Evolutionary conservation across 2,888 invertebrate genomes (phyloP), one percentile per base, ranked within the genome.

Genomic region (Standfussiana lucernea): DNA sequence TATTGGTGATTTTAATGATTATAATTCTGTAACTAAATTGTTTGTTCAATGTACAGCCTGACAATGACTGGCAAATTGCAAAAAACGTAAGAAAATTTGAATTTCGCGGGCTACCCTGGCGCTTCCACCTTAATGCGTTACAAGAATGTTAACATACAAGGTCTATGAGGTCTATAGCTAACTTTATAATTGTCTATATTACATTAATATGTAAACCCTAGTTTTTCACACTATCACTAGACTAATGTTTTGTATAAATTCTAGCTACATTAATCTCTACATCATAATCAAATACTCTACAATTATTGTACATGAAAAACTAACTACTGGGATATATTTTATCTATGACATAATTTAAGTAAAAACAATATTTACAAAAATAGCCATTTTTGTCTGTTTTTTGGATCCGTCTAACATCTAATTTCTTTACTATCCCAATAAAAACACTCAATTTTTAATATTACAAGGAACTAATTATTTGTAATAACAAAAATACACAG

Each of bases 251-350:
- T 96, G 96, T 96, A 96, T 96, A 96, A 96, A 96, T 94, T 96
- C 96, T 96, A 96, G 93, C 94, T 96, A 95, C 86, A 89, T 90
- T 91, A 90, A 89, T 90, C 85, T 91, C 94, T 95, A 95, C 94
- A 87, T 92, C 91, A 92, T 94, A 94, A 91, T 94, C 93, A 93
- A 94, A 92, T 95, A 95, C 88, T 95, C 96, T 96, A 96, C 95
- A 95, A 94, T 96, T 95, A 96, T 95, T 96, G 95, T 96, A 96
- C 96, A 96, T 95, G 95, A 93, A 94, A 94, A 96, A 94, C 96
- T 96, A 96, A 90, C 96, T 95, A 96, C 93, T 93, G 95, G 95
- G 93, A 93, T 93, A 95, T 95, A 95, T 94, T 93, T 94, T 92
- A 94, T 93, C 93, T 95, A 96, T 95, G 93, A 94, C 94, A 95